Conservation (phyloP, 1,140 invertebrate species). For the Lepidurus arcticus region DNA sequence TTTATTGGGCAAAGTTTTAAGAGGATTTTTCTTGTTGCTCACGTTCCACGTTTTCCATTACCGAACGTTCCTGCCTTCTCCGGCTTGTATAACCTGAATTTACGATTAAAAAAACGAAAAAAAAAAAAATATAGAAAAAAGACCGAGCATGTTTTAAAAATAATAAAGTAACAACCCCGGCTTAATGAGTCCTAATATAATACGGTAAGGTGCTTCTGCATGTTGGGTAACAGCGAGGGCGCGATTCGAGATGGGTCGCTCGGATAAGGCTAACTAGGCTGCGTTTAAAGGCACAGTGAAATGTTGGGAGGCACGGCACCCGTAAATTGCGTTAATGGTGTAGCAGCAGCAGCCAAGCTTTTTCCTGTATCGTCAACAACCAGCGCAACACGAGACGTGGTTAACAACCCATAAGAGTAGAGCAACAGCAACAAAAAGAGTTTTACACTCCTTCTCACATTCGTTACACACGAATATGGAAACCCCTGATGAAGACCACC, state of each 20-base stretch:
- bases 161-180: background rate
- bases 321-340: constrained; percentile 1
- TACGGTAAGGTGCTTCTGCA: constrained; percentile 19
- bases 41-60: constrained; percentile 10
- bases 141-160: background rate
- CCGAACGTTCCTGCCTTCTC: background rate
- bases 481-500: background rate
- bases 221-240: background rate
- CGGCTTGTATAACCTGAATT: constrained; percentile 4
- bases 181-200: constrained; percentile 20
- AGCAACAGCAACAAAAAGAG: background rate
- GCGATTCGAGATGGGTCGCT: background rate
- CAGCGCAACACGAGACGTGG: background rate
- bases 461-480: background rate
- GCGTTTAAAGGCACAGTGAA: background rate
- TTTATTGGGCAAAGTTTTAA: background rate
- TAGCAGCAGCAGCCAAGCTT: background rate
- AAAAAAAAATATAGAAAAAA: no score
- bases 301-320: constrained; percentile 11
- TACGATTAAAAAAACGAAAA: background rate
- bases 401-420: background rate
- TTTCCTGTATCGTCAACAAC: background rate
- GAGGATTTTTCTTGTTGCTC: background rate
- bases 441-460: background rate
- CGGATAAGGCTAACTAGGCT: constrained; percentile 13